Base-by-base conservation (phyloP, 2,797 vertebrate genomes). In the Lacerta viridis region DNA sequence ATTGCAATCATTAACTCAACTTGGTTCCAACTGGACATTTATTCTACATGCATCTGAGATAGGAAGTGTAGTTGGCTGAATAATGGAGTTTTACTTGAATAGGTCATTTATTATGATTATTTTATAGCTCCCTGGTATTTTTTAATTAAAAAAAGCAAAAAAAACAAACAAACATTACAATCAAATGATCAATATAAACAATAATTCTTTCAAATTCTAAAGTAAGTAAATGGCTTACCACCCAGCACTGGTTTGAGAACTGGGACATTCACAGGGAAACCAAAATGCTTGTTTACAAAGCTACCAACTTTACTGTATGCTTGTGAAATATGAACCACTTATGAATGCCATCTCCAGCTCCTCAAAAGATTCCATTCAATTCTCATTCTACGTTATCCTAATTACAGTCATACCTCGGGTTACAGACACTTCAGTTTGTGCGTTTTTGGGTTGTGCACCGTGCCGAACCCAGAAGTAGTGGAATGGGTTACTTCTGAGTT, bases 1-100 rank as follows among this genome's bases (percentile, higher is more conserved):
- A 68, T 64, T 43, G 6, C 23, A 92, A 92, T 85, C 55, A 87
- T 72, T 87, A 89, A 87, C 43, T 81, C 20, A 71, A 69, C 82
- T 41, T 87, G 69, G 68, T 92, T 75, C 46, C 25, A 79, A 23
- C 18, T 3, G 33, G 84, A 75, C 39, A 41, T 36, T 82, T 69
- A 43, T 69, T 50, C 23, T 83, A 55, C 46, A 86, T 25, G 79
- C 33, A 23, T 71, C 4, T 59, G 75, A 69, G 61, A 59, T 1
- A 71, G 33, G 43, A 36, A 77, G 39, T 27, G 33, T 27, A 25
- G 27, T 71, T 76, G 36, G n/a, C n/a, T 77, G 74, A 85, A 72
- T 75, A 80, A 80, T 39, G 20, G 33, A 36, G 41, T 20, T 64
- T 20, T 74, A 72, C 13, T 68, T 43, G 33, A 71, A 76, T 43